Evolutionary conservation across 1,140 invertebrate species (phyloP).

Genomic region (Stenopsyche tienmushanensis): DNA sequence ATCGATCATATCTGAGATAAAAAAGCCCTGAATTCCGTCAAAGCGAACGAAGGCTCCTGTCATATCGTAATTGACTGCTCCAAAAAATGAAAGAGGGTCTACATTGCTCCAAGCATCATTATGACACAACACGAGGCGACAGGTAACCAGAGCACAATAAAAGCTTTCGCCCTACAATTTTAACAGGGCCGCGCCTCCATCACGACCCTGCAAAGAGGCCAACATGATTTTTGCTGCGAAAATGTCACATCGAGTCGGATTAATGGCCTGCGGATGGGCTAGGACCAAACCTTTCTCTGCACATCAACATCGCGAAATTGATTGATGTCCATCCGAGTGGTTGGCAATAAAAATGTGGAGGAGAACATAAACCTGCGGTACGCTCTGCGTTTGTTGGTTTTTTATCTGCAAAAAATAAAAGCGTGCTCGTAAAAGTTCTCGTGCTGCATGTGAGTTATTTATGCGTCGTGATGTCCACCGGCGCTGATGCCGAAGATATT

Average conservation of each 20-base stretch:
- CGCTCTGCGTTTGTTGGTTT: not conserved
- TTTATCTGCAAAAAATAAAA: not conserved
- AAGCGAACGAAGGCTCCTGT: too few relatives aligned
- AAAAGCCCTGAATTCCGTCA: too few relatives aligned
- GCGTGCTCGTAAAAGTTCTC: not conserved
- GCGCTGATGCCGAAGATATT: slow-evolving; percentile 24
- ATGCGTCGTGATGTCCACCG: slow-evolving; percentile 15
- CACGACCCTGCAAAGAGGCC: not conserved
- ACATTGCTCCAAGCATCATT: not conserved
- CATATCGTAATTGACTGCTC: too few relatives aligned
- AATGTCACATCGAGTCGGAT: slow-evolving; percentile 1
- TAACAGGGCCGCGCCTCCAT: not conserved
- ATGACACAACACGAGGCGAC: not conserved
- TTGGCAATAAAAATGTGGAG: slow-evolving; percentile 10
- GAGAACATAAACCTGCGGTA: slow-evolving; percentile 1
- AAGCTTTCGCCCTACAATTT: not conserved
- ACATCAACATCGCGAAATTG: slow-evolving; percentile 10
- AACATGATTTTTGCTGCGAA: slow-evolving; percentile 1
- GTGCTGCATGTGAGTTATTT: slow-evolving; percentile 23
- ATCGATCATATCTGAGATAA: too few relatives aligned
- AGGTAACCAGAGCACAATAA: slow-evolving; percentile 7
- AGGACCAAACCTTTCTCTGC: slow-evolving; percentile 8
- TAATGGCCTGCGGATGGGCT: not conserved
- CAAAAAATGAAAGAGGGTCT: not conserved
- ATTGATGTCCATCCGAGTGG: slow-evolving; percentile 13